Evolutionary conservation across 2,888 invertebrate species (phyloP).

Genomic region (Agrochola circellaris): DNA sequence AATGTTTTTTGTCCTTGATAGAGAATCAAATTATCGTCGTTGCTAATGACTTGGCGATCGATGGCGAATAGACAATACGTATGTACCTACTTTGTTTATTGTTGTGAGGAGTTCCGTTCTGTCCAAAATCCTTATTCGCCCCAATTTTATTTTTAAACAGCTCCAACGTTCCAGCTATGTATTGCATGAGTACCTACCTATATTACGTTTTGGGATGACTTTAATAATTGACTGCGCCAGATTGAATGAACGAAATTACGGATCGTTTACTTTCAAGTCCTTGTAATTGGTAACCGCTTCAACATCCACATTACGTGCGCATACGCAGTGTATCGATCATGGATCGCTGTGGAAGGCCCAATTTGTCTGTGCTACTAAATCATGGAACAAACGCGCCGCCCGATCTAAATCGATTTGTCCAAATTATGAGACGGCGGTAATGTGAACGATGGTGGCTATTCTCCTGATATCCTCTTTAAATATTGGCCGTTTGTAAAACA

Average conservation of each 20-base stretch:
- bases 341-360: slow-evolving; percentile 78
- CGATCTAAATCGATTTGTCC: slow-evolving; percentile 89
- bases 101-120: background rate
- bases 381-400: slow-evolving; percentile 88
- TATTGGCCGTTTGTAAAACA: slow-evolving; percentile 77
- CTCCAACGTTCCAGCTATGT: slow-evolving; percentile 28
- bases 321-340: slow-evolving; percentile 78
- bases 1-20: background rate
- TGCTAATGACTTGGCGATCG: background rate
- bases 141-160: slow-evolving; percentile 6
- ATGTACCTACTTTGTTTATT: background rate
- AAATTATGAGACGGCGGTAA: slow-evolving; percentile 82
- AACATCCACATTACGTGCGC: slow-evolving; percentile 81
- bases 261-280: slow-evolving; percentile 85
- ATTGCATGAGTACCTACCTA: slow-evolving; percentile 44
- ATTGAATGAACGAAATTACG: slow-evolving; percentile 83
- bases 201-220: slow-evolving; percentile 60
- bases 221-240: slow-evolving; percentile 74
- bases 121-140: background rate
- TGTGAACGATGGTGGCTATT: slow-evolving; percentile 69
- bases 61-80: background rate
- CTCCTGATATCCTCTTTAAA: slow-evolving; percentile 77
- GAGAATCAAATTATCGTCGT: background rate
- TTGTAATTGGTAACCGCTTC: slow-evolving; percentile 86
- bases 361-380: slow-evolving; percentile 89